Conservation (phyloP, 2,113 vertebrate species). For the Lucifuga dentata region DNA sequence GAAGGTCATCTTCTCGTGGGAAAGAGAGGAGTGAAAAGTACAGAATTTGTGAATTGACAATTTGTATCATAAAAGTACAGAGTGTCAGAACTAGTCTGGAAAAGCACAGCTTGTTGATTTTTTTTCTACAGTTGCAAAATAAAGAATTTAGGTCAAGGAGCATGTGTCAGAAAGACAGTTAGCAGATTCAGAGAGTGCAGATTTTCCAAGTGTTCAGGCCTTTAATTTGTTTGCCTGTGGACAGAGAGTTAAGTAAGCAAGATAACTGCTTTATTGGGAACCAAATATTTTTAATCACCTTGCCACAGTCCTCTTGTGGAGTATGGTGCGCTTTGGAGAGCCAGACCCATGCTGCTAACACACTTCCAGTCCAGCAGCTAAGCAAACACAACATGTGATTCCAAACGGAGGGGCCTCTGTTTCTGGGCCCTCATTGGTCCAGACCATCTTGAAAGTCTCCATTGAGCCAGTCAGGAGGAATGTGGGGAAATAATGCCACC, state of each 20-base stretch:
- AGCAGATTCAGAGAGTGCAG: no score
- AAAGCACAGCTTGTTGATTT: no score
- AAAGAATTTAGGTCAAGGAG: no score
- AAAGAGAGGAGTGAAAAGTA: no score
- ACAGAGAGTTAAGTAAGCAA: not conserved
- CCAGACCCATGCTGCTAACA: slow-evolving; percentile 30
- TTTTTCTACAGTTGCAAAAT: no score
- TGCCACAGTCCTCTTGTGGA: slow-evolving; percentile 4
- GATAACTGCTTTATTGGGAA: slow-evolving; percentile 15
- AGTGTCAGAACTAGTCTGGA: no score
- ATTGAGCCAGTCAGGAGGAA: slow-evolving; percentile 78
- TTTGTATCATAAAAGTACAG: no score
- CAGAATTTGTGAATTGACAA: no score
- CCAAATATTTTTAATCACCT: slow-evolving; percentile 43
- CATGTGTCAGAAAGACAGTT: no score
- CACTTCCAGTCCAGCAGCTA: slow-evolving; percentile 75
- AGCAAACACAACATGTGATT: slow-evolving; percentile 77
- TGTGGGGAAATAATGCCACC: slow-evolving; percentile 62
- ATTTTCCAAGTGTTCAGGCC: no score
- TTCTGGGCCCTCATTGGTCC: slow-evolving; percentile 72
- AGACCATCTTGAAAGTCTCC: slow-evolving; percentile 72
- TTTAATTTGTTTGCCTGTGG: not conserved
- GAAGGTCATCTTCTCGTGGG: no score
- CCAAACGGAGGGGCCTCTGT: slow-evolving; percentile 61
- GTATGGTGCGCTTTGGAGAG: slow-evolving; percentile 12